Evolutionary conservation across 2,797 vertebrate genomes (phyloP), one percentile per base, ranked within the genome.

Genomic region (Macrochelys suwanniensis): DNA sequence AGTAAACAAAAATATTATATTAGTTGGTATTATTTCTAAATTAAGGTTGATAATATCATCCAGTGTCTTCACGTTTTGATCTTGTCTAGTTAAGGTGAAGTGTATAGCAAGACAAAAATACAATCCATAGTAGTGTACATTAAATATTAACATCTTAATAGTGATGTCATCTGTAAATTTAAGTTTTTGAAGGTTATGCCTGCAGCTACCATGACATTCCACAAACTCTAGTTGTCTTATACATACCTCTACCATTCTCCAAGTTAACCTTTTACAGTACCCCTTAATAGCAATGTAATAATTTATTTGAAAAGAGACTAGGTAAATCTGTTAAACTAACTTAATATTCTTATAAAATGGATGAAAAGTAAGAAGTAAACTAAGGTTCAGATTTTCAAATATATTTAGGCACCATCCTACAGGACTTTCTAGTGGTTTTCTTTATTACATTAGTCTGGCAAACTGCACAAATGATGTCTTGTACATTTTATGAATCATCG

Each of bases 361-460:
- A 25, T 42, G 21, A 11, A 88, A 82, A 95, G 88, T 54, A 7
- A 5, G 57, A n/a, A 31, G 26, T 26, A 85, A 65, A n/a, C n/a
- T 25, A 33, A n/a, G 45, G 61, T 80, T 1, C 7, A 92, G 89
- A 87, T 77, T 92, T 88, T 77, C 80, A 7, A 4, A 92, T 65
- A 94, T 59, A 89, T 93, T 82, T 4, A 82, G 74, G 84, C 88
- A 77, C 93, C 65, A 71, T 23, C 45, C 80, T 57, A 57, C 78
- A 82, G 71, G 83, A 56, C 51, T 54, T 50, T 45, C 80, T 31
- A 56, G 89, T 28, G 16, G 5, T 95, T 84, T 23, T 82, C 81
- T 93, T 93, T 81, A 79, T 90, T 90, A 51, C n/a, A 71, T 51
- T 59, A 93, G 53, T 47, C 71, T 84, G 88, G 86, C 45, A 33